Percentiles rank a stretch among this genome's conserved stretches.
phyloP scores from a whole-genome alignment of 30 jellyfish, hydroid and myxozoan genomes.

The Euphysa ruthae region DNA sequence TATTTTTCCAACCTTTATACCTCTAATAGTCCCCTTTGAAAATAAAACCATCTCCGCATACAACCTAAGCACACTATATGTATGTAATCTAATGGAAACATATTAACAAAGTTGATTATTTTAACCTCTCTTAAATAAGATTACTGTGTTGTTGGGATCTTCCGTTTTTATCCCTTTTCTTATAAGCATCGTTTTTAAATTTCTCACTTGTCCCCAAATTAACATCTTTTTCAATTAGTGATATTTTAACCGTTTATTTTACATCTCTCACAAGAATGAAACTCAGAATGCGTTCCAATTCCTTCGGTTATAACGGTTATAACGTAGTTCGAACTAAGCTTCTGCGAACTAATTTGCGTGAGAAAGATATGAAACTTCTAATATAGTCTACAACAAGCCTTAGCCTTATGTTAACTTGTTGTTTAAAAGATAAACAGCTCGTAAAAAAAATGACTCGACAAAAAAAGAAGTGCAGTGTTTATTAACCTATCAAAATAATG shows the following conservation, averaged over 20 bases:
- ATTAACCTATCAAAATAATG: no score
- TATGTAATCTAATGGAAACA: neutral
- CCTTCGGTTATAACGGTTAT: no score
- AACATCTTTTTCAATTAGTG: neutral
- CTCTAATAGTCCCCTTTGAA: neutral
- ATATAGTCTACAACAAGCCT: no score
- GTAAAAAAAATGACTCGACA: no score
- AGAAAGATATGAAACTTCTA: no score
- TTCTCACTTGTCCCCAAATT: neutral
- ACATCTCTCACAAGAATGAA: neutral
- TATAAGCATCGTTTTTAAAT: neutral
- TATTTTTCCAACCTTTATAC: neutral
- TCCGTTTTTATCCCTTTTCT: neutral
- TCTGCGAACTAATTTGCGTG: no score
- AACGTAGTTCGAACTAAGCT: no score
- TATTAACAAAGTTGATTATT: neutral
- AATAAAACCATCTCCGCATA: neutral
- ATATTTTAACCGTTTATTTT: neutral
- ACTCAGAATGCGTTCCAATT: neutral
- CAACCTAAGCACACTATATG: neutral
- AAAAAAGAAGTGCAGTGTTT: no score
- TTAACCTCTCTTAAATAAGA: neutral
- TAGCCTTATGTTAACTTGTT: no score
- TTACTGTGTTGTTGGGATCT: neutral
- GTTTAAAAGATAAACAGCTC: no score